Evolutionary conservation across 2,888 invertebrate genomes (phyloP), one percentile per base, ranked within the genome.

Genomic region (Diadegma fenestrale): DNA sequence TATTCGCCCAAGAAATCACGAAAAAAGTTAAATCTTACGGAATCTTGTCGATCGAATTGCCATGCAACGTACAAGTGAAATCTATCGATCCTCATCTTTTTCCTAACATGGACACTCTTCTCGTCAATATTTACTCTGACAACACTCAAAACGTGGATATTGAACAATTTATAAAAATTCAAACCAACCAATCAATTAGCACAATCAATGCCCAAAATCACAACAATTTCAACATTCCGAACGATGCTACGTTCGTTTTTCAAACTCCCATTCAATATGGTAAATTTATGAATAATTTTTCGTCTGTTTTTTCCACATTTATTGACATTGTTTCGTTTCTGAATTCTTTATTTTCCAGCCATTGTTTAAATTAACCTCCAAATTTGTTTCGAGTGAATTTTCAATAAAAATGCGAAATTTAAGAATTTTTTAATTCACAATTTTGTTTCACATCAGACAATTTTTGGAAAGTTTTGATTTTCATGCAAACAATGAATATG

Each of bases 61-160:
- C 89, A 45, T 89, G 84, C 69, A 86, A 88, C 76, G 88, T 89
- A 8, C 85, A 87, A 51, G 71, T 89, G 19, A 86, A 84, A 61
- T 82, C 89, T 30, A 89, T 88, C 58, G 88, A 88, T 83, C 88
- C 88, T 41, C 88, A 89, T 66, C 78, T 85, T n/a, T 89, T 87
- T 86, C 88, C 89, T 4, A 77, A 89, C 75, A 88, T 88, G 88
- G 86, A 89, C 71, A 87, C 86, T 1, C 45, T 89, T 1, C 33
- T 87, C 26, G 85, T 89, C 45, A 86, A 87, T 66, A 51, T 88
- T 19, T 61, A 82, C 12, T 80, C 86, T 3, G 33, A 78, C 26
- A 66, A 30, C 4, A 37, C 54, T 30, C 30, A 2, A 17, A 14
- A 64, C 8, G 45, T 58, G 4, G 54, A 76, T 17, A 72, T 63